Evolutionary conservation across 2,888 invertebrate genomes (phyloP).

Genomic region (Acrocyrtus sp.): DNA sequence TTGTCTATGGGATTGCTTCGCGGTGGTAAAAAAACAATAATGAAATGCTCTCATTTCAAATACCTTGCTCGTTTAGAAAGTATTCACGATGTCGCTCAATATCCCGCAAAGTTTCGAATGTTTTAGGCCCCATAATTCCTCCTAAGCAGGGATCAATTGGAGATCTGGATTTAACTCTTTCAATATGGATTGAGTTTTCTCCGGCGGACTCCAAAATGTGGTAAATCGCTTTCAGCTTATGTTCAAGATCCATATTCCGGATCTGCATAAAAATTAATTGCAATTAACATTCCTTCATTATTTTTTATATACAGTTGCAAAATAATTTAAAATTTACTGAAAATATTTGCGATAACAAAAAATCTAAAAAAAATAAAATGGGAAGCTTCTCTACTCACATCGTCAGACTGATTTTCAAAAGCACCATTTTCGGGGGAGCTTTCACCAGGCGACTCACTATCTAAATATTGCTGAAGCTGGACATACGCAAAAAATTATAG

Average conservation of each 20-base stretch:
- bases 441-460: conserved; percentile 26
- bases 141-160: conserved; percentile 75
- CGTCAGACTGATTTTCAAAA: conserved; percentile 31
- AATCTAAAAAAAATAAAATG: background rate
- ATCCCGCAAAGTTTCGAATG: conserved; percentile 87
- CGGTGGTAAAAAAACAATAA: background rate
- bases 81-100: conserved; percentile 88
- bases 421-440: conserved; percentile 27
- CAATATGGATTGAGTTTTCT: conserved; percentile 72
- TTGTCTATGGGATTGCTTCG: background rate
- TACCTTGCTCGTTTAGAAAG: conserved; percentile 91
- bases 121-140: conserved; percentile 76
- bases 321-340: background rate
- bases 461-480: conserved; percentile 37
- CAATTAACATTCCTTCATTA: no score
- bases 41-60: conserved; percentile 10
- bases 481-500: background rate
- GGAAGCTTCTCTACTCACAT: conserved; percentile 34
- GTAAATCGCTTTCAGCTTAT: conserved; percentile 63
- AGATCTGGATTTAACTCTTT: conserved; percentile 86
- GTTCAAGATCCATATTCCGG: conserved; percentile 64
- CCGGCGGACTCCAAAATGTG: conserved; percentile 61
- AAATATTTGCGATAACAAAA: conserved; percentile 9
- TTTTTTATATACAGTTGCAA: no score
- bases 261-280: no score